Conservation (phyloP, 2,888 invertebrate genomes). For the Neria commutata region DNA sequence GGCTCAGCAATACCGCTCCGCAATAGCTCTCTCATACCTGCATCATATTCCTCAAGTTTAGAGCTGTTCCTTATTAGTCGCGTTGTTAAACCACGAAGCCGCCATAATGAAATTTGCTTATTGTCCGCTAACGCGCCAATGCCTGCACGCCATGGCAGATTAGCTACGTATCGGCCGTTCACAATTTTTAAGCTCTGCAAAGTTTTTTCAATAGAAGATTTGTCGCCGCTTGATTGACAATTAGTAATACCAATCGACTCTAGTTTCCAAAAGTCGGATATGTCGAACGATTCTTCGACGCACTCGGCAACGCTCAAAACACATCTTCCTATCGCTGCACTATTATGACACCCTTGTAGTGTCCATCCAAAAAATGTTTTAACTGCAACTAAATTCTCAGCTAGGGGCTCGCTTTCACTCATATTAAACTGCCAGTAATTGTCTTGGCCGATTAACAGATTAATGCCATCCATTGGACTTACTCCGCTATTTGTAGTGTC, state of each 20-base stretch:
- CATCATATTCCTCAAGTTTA: conserved; percentile 20
- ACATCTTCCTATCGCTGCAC: neutral
- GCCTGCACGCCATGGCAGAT: conserved; percentile 14
- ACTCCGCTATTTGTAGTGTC: conserved; percentile 11
- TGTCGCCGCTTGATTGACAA: neutral
- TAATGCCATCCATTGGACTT: conserved; percentile 15
- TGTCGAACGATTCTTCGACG: neutral
- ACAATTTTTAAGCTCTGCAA: conserved; percentile 11
- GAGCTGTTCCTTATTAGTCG: conserved; percentile 15
- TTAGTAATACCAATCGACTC: conserved; percentile 23
- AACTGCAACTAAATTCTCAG: conserved; percentile 21
- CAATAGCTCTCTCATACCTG: conserved; percentile 16
- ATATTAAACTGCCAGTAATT: conserved; percentile 27
- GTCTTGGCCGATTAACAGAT: conserved; percentile 28
- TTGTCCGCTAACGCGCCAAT: conserved; percentile 14
- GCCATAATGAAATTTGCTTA: conserved; percentile 1
- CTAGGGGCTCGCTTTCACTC: conserved; percentile 9
- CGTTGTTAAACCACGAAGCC: conserved; percentile 11
- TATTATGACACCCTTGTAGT: conserved; percentile 7
- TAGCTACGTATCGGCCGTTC: conserved; percentile 17
- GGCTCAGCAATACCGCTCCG: neutral
- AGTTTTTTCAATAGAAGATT: conserved; percentile 14
- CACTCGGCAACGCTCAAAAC: conserved; percentile 7
- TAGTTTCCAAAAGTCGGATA: conserved; percentile 20
- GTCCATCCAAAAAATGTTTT: conserved; percentile 27